Conservation (phyloP, 2,113 vertebrate genomes). For the Brienomyrus longianalis region DNA sequence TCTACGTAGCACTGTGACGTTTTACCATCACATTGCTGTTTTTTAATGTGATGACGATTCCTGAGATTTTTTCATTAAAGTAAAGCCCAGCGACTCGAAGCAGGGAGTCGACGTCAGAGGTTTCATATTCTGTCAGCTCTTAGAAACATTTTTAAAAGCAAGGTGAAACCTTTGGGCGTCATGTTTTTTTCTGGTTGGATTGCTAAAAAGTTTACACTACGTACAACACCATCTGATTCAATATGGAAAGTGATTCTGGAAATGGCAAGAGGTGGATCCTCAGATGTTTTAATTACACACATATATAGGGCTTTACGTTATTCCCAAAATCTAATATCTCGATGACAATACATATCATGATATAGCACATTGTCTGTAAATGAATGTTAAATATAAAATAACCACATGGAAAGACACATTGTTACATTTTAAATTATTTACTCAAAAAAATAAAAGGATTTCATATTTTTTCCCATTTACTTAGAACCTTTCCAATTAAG, state of each 20-base stretch:
- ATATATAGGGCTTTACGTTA: background rate
- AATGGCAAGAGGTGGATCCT: background rate
- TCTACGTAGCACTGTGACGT: background rate
- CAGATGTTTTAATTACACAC: background rate
- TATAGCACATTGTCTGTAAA: background rate
- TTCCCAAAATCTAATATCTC: background rate
- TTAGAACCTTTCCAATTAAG: background rate
- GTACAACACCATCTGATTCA: background rate
- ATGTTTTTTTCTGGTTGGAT: background rate
- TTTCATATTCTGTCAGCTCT: background rate
- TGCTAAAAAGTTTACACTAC: background rate
- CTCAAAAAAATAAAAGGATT: background rate
- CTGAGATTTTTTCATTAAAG: background rate
- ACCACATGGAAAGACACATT: background rate
- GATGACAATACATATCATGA: background rate
- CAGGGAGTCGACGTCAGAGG: background rate
- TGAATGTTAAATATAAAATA: background rate
- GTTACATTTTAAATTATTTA: background rate
- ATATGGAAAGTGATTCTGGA: background rate
- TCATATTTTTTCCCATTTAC: background rate
- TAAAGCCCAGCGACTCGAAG: background rate
- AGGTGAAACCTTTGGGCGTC: background rate
- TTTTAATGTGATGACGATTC: background rate
- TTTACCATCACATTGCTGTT: background rate
- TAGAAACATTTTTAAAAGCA: background rate